Percentiles rank a stretch among this genome's conserved stretches.
These are phyloP conservation scores for Taenaris catops DNA, from an alignment of 2,888 invertebrate species.

Conservation along the genomic window DNA sequence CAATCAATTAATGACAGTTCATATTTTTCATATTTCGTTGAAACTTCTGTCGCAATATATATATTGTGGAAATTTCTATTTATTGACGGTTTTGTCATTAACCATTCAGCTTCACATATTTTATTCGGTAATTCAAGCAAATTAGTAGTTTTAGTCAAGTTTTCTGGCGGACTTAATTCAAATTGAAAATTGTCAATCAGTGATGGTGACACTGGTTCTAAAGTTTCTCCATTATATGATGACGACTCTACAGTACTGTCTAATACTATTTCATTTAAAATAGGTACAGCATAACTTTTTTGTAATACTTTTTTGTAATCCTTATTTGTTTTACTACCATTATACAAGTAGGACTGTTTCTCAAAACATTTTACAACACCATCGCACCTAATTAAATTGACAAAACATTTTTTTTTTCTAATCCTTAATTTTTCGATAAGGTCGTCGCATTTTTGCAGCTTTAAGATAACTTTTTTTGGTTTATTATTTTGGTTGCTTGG, in stretches of 20 bases:
- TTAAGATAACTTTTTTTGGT: constrained; percentile 34
- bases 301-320: constrained; percentile 15
- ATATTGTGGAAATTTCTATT: constrained; percentile 2
- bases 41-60: too few relatives aligned
- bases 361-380: constrained; percentile 8
- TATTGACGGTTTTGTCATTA: constrained; percentile 24
- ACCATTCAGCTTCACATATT: constrained; percentile 29
- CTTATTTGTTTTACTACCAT: neutral
- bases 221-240: constrained; percentile 15
- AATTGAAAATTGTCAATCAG: constrained; percentile 13
- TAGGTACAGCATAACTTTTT: constrained; percentile 34
- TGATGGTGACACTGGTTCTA: constrained; percentile 11
- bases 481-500: constrained; percentile 1
- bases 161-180: neutral
- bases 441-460: constrained; percentile 41
- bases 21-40: neutral
- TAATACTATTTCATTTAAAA: constrained; percentile 22
- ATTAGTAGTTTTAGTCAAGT: neutral
- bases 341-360: neutral
- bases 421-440: constrained; percentile 33
- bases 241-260: constrained; percentile 13
- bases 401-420: constrained; percentile 34
- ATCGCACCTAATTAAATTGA: constrained; percentile 45
- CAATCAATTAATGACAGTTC: constrained; percentile 22
- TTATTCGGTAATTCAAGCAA: neutral